phyloP scores from a whole-genome alignment of 2,888 invertebrate genomes.

The Megalurothrips usitatus region DNA sequence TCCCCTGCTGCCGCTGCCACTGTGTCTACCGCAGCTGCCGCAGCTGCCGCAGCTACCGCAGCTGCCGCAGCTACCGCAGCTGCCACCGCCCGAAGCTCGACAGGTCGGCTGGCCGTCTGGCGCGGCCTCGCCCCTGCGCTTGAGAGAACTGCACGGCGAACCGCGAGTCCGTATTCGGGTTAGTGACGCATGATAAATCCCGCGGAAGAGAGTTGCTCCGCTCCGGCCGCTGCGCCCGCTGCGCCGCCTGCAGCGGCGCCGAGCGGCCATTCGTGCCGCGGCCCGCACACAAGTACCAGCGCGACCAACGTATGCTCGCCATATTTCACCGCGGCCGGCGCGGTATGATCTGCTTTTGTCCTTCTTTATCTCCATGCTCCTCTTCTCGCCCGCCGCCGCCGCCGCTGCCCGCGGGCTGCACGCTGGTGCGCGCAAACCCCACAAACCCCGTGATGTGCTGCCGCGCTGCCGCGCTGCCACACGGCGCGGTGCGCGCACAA shows the following conservation, averaged over 20 bases:
- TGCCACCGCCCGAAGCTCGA: no score
- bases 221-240: neutral
- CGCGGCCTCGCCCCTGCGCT: neutral
- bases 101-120: no score
- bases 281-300: neutral
- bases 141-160: neutral
- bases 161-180: constrained; percentile 3
- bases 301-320: neutral
- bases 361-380: neutral
- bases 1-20: no score
- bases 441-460: no score
- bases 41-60: no score
- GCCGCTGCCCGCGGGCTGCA: neutral
- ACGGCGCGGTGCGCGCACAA: no score
- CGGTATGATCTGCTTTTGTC: neutral
- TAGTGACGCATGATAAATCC: constrained; percentile 20
- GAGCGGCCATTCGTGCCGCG: neutral
- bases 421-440: no score
- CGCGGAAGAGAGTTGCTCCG: neutral
- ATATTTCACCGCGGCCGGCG: neutral
- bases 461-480: neutral
- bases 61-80: no score
- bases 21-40: no score
- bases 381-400: neutral
- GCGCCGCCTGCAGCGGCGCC: neutral